Percentiles rank a stretch among this genome's conserved stretches.
Evolutionary conservation across 2,888 invertebrate genomes (phyloP).

Genomic region (Eupeodes luniger): DNA sequence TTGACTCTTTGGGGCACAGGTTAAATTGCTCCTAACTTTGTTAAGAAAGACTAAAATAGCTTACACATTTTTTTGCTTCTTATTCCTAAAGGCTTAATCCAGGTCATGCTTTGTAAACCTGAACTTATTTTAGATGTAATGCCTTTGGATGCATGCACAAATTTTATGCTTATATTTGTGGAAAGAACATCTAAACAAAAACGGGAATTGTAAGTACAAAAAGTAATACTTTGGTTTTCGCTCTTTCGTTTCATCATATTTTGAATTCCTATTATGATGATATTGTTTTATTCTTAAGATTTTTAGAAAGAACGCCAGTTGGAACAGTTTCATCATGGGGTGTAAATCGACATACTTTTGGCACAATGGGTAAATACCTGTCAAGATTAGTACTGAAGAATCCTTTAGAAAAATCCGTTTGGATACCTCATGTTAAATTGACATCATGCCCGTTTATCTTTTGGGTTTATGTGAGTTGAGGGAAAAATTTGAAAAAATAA

Average conservation of each 20-base stretch:
- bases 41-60: not conserved
- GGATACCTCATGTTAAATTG: conserved; percentile 51
- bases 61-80: not conserved
- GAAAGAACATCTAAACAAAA: conserved; percentile 2
- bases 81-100: conserved; percentile 15
- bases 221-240: too few relatives aligned
- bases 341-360: not conserved
- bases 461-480: conserved; percentile 21
- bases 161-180: conserved; percentile 78
- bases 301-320: conserved; percentile 44
- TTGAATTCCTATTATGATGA: too few relatives aligned
- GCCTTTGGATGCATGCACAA: conserved; percentile 79
- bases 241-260: too few relatives aligned
- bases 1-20: conserved; percentile 79
- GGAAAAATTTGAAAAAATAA: too few relatives aligned
- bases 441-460: conserved; percentile 21
- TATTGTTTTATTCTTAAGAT: conserved; percentile 7
- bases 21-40: not conserved
- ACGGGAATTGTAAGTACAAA: not conserved
- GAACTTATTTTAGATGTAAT: conserved; percentile 78
- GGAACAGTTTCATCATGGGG: conserved; percentile 26
- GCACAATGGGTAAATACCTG: not conserved
- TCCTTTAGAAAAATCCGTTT: conserved; percentile 45
- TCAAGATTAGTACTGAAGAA: not conserved
- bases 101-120: not conserved